Base-by-base conservation (phyloP, 2,888 invertebrate genomes). In the Tryphoninae sp. region DNA sequence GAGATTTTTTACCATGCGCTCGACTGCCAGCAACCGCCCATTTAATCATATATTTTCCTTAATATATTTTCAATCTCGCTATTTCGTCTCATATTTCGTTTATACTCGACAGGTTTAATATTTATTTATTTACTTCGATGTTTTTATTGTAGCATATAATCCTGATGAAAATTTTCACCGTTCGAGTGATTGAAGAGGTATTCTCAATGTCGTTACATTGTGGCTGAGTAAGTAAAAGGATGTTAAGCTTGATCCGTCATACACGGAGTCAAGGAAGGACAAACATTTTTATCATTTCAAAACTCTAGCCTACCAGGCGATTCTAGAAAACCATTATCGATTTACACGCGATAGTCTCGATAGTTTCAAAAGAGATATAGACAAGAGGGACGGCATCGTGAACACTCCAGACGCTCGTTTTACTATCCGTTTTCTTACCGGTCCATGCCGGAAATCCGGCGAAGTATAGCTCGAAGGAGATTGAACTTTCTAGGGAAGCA, bases 391-490 rank as follows among this genome's bases (percentile, higher is more conserved):
- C 26, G n/a, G n/a, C 23, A 13, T 49, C 64, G 73, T 45, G 23
- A 53, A 59, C 71, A 68, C 80, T 68, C 65, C 49, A 77, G 65
- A 82, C 61, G 62, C 82, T 69, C 73, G 59, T 68, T 73, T 77
- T 71, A 64, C 72, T 61, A 68, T 82, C 72, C 77, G 59, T 77
- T 80, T 82, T 82, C 76, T 80, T 72, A 64, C 82, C 84, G 82
- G 84, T 84, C 84, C 80, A 81, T 74, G 64, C 77, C 67, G 77
- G 82, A 81, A 78, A 83, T 78, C 83, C 76, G 78, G 73, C 75
- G 62, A 51, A 45, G 78, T 68, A 72, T 76, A 53, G 67, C 72
- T 78, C 74, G 81, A 77, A 78, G 72, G 81, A 83, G 83, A 83
- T 83, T 78, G 78, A 81, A 83, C 78, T 81, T 78, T 75, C 62